Evolutionary conservation across 2,888 invertebrate species (phyloP), one percentile per base, ranked within the genome.

Genomic region (Tetranychus piercei): DNA sequence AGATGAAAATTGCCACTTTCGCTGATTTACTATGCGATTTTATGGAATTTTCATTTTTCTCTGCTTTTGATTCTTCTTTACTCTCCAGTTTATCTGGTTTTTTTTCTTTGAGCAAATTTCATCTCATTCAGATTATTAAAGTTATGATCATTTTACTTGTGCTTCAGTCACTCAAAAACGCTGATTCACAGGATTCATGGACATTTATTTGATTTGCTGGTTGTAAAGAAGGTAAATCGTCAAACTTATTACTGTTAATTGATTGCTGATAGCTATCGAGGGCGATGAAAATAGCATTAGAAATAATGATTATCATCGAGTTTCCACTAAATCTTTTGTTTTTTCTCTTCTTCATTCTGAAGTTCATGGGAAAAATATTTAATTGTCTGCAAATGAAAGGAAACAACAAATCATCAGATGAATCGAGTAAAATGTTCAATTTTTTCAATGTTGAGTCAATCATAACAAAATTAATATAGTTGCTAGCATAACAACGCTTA

Each of bases 131-230:
- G 55, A 55, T 55, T 55, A 55, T 55, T 15, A 9, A 15, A 15
- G 15, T 55, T 55, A 55, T 55, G 55, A 34, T 34, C 34, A 3
- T 34, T 34, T 34, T 34, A 34, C 34, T 15, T 55, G 55, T 15
- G 55, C 55, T 9, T 15, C 55, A 55, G 55, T 55, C 9, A 55
- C 55, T 15, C 15, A 55, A 55, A 55, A 55, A 9, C 55, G 55
- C 55, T 55, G 55, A 55, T 55, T 55, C 55, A 55, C 55, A 55
- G 55, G 55, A 55, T 55, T 55, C 55, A 55, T 55, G 55, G 55
- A 15, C 55, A 55, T 34, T 34, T 34, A 34, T 34, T 34, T 34
- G 34, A 55, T 15, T 55, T 55, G 55, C 15, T 55, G 55, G 55
- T 55, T 15, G 55, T 55, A 15, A 55, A 15, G 55, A 55, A 55